A percentile compares a stretch with the other conserved stretches of the same genome.
Conservation (phyloP, 2,113 vertebrate genomes). For the Micromys minutus region DNA sequence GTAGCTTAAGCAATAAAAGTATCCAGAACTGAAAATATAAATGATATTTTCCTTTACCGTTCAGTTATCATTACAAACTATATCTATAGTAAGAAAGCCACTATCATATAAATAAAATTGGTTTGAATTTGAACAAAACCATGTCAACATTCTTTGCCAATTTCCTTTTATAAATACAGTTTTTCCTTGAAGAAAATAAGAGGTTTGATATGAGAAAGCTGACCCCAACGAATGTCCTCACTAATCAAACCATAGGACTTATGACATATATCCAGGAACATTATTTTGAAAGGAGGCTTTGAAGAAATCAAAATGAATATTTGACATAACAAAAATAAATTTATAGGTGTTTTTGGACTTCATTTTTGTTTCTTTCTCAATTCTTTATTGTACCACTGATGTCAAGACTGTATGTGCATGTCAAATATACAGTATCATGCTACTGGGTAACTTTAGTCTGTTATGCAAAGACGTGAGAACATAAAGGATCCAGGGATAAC, state of each 20-base stretch:
- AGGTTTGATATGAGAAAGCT: slow-evolving; percentile 28
- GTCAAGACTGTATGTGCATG: not conserved
- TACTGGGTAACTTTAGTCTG: not conserved
- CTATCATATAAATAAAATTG: slow-evolving; percentile 23
- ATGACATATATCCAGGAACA: not conserved
- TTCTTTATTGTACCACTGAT: slow-evolving; percentile 32
- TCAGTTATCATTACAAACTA: slow-evolving; percentile 58
- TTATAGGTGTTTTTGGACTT: not conserved
- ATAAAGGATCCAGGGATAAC: not conserved
- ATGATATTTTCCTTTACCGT: slow-evolving; percentile 17
- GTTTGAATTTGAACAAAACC: slow-evolving; percentile 49
- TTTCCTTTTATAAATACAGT: not conserved
- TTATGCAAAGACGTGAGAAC: not conserved
- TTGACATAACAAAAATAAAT: slow-evolving; percentile 64
- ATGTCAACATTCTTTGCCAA: slow-evolving; percentile 44
- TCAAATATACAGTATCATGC: not conserved
- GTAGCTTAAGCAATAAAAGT: slow-evolving; percentile 50
- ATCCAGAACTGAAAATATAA: slow-evolving; percentile 35
- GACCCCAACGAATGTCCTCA: slow-evolving; percentile 53
- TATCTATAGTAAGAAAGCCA: not conserved
- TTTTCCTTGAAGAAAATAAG: slow-evolving; percentile 60
- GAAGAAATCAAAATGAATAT: slow-evolving; percentile 45
- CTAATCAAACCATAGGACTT: slow-evolving; percentile 67
- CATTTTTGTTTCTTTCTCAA: not conserved
- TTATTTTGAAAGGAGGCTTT: slow-evolving; percentile 65